Evolutionary conservation across 2,797 vertebrate genomes (phyloP).

Genomic region (Sebastes minor): DNA sequence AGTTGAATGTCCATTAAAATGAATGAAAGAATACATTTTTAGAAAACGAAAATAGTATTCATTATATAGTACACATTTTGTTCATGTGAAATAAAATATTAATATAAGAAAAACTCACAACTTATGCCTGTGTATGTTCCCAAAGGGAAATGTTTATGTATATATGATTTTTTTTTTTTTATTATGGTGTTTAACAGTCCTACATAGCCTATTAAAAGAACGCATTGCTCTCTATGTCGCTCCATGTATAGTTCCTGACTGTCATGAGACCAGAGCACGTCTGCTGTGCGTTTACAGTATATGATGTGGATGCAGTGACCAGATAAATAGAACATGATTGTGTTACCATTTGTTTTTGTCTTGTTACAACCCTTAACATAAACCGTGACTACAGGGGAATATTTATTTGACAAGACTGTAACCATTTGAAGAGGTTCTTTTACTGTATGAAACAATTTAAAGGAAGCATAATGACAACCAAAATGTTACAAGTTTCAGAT

Average conservation of each 20-base stretch:
- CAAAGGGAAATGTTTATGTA: not conserved
- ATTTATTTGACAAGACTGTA: not conserved
- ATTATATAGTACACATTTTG: slow-evolving; percentile 18
- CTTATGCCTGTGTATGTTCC: not conserved
- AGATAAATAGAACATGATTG: not conserved
- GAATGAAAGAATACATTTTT: slow-evolving; percentile 13
- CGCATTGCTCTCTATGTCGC: not conserved
- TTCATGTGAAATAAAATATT: slow-evolving; percentile 48
- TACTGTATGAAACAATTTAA: not conserved
- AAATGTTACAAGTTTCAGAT: not conserved
- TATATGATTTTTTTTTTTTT: not conserved
- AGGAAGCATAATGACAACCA: not conserved
- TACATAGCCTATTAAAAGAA: too few relatives aligned
- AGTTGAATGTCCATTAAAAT: not conserved
- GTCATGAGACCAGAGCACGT: not conserved
- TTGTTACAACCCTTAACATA: not conserved
- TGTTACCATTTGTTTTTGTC: slow-evolving; percentile 21
- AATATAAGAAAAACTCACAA: not conserved
- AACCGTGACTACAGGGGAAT: not conserved
- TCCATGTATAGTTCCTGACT: not conserved
- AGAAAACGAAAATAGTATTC: not conserved
- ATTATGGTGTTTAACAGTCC: not conserved
- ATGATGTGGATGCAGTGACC: not conserved
- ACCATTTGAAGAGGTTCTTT: not conserved
- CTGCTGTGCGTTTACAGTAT: not conserved